Evolutionary conservation across 2,113 vertebrate genomes (phyloP), one percentile per base, ranked within the genome.

Genomic region (Podarcis muralis): DNA sequence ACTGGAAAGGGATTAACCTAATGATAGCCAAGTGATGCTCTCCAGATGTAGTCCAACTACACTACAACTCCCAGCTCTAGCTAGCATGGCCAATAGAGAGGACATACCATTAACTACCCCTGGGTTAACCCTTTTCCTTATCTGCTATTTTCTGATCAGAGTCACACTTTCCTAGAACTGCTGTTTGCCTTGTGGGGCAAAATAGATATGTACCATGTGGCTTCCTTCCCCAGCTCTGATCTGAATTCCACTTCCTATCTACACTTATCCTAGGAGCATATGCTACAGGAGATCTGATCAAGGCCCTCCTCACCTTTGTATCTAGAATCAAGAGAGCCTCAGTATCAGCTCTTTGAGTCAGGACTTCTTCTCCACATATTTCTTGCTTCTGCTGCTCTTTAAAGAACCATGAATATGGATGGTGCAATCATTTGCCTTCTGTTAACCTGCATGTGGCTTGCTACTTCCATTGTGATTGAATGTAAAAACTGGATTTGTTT

Each of bases 401-500:
- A 65, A 81, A 37, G 79, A 35, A 18, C 11, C 23, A 35, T 65
- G 48, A 32, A 35, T 37, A 5, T 66, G 25, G 80, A 66, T 65
- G 59, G 59, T 82, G 18, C 32, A 15, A 62, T 18, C 59, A 62
- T 81, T 37, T 35, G 71, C 71, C 2, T 72, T 32, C 71, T 13
- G 12, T 72, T 69, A 69, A n/a, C 8, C 62, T 3, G n/a, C 80
- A 77, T 85, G 1, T 57, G 0, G 0, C 87, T 90, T 20, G 18
- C 32, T 30, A 89, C 4, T 18, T 85, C 89, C 72, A 32, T 62
- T 91, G 62, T 40, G 79, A 89, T 35, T 48, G 0, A 43, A 3
- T 86, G 90, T 75, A 84, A 53, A 88, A 92, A 84, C 66, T 78
- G 12, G 32, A 12, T 57, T 23, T 59, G 25, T 85, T 25, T 62